Evolutionary conservation across 1,140 invertebrate genomes (phyloP), one percentile per base, ranked within the genome.

Genomic region (Paraescarpia echinospica): DNA sequence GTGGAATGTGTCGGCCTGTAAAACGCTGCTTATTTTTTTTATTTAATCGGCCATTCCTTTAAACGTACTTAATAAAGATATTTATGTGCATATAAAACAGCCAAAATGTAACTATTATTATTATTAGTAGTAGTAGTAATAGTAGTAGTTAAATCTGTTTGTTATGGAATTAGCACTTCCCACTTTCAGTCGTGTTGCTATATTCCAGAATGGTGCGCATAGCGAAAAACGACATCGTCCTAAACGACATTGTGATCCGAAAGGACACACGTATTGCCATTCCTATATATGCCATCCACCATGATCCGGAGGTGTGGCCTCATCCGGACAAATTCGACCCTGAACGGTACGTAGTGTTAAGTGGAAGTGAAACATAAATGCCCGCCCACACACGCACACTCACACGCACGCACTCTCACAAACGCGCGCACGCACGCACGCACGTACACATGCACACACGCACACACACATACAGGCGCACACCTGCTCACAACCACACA

Each of bases 211-310:
- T 77, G 59, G 59, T 77, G 59, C 59, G 59, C 59, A 77, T 77
- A 77, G 59, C 59, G 59, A 77, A 77, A 77, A 77, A 77, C 8
- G 92, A 93, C 41, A 77, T 93, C 33, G 93, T 90, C 90, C 93
- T 95, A 9, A 93, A 94, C 89, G 94, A 94, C 8, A 91, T 94
- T 1, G 92, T 92, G 8, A 94, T 95, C 59, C 92, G 92, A 31
- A 93, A 94, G 92, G 95, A 94, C 0, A 94, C 94, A 92, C 93
- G 95, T 4, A 89, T 97, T 6, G 94, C 95, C 77, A 95, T 97
- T 35, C 96, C 97, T n/a, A 95, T 96, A 0, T 96, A 96, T 93
- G 96, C 96, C 0, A 95, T 97, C 34, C 97, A 97, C 91, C 93
- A 93, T 41, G 96, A 96, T 93, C 95, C 95, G 5, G 94, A 95